Evolutionary conservation across 1,140 invertebrate genomes (phyloP).

Genomic region (Lepeophtheirus salmonis): DNA sequence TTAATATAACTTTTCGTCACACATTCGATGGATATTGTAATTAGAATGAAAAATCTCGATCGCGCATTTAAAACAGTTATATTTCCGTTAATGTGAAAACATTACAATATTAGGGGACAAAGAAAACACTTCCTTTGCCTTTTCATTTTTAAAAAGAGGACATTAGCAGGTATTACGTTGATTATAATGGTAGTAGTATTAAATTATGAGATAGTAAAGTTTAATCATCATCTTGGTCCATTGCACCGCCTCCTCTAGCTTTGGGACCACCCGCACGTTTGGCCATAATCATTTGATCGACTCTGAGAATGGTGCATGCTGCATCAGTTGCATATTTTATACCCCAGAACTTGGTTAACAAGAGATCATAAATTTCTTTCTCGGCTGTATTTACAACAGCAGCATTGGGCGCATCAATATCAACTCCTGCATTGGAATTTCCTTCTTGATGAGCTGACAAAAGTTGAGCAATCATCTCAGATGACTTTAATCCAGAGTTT

Average conservation of each 20-base stretch:
- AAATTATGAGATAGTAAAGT: neutral
- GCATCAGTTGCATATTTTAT: constrained; percentile 85
- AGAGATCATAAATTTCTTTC: constrained; percentile 50
- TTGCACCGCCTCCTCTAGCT: constrained; percentile 38
- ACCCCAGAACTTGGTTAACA: constrained; percentile 71
- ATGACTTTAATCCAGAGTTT: constrained; percentile 73
- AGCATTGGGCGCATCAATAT: constrained; percentile 45
- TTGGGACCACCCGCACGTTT: constrained; percentile 90
- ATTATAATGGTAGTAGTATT: neutral
- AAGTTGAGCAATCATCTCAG: constrained; percentile 69
- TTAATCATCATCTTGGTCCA: constrained; percentile 48
- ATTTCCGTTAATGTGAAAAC: neutral
- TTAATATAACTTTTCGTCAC: no score
- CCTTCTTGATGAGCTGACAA: constrained; percentile 79
- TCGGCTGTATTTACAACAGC: constrained; percentile 24
- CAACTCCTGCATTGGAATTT: constrained; percentile 59
- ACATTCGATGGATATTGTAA: no score
- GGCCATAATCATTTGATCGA: constrained; percentile 99
- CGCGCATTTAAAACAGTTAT: neutral
- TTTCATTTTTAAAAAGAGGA: neutral
- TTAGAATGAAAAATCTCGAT: no score
- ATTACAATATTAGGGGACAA: neutral
- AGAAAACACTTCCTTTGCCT: no score
- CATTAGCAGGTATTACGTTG: neutral
- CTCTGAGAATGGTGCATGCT: constrained; percentile 72